Evolutionary conservation across 2,113 vertebrate genomes (phyloP).

Genomic region (Tenebrosternarchus preto): DNA sequence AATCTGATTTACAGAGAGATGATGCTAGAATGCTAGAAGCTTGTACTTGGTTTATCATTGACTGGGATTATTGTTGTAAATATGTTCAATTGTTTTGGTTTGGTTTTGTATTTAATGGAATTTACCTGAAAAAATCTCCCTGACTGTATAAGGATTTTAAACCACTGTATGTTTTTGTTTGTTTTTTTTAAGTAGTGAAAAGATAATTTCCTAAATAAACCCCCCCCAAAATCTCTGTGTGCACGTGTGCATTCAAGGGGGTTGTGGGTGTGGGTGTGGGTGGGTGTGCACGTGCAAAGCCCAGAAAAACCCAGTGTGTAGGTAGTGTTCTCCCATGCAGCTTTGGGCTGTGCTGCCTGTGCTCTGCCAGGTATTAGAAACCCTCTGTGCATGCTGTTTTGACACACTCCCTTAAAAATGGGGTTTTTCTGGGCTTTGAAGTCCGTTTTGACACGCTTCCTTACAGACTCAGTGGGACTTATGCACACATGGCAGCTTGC

Average conservation of each 20-base stretch:
- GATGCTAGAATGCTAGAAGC: not conserved
- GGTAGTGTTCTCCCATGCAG: too few relatives aligned
- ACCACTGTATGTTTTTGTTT: slow-evolving; percentile 10
- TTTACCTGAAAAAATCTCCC: slow-evolving; percentile 37
- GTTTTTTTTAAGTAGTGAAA: slow-evolving; percentile 53
- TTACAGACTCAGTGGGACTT: too few relatives aligned
- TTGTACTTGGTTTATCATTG: not conserved
- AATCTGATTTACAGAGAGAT: not conserved
- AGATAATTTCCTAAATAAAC: slow-evolving; percentile 56
- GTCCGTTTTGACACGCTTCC: too few relatives aligned
- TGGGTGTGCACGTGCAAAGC: not conserved
- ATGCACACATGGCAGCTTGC: too few relatives aligned
- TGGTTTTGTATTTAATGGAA: slow-evolving; percentile 54
- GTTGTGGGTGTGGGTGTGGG: slow-evolving; percentile 7
- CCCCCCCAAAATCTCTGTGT: too few relatives aligned
- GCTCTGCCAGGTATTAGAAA: too few relatives aligned
- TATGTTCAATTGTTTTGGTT: slow-evolving; percentile 21
- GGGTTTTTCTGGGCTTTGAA: too few relatives aligned
- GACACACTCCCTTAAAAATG: too few relatives aligned
- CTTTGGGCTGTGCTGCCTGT: too few relatives aligned
- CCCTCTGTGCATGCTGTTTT: too few relatives aligned
- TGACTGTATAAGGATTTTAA: slow-evolving; percentile 31
- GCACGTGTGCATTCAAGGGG: too few relatives aligned
- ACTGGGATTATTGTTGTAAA: slow-evolving; percentile 35
- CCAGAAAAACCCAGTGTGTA: too few relatives aligned